Conservation (phyloP, 2,888 invertebrate species). For the Onthophagus sagittarius region DNA sequence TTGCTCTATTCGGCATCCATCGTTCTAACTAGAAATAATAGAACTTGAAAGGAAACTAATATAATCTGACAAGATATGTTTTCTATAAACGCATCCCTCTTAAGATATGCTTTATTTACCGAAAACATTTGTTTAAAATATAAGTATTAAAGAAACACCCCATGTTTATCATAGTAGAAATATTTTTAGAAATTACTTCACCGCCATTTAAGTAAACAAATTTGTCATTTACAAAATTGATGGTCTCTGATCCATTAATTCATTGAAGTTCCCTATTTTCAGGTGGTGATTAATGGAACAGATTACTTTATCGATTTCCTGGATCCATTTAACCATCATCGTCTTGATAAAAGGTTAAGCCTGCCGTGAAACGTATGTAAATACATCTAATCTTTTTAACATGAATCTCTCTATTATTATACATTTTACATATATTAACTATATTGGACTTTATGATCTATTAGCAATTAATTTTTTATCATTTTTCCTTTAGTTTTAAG, state of each 20-base stretch:
- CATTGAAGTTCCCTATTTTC: too few relatives aligned
- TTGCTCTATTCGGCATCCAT: neutral
- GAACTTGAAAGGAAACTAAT: neutral
- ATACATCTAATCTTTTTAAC: neutral
- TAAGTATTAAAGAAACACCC: too few relatives aligned
- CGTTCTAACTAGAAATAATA: neutral
- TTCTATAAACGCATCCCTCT: too few relatives aligned
- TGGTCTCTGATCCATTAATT: neutral
- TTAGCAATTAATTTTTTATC: too few relatives aligned
- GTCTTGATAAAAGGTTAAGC: neutral
- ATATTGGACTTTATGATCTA: too few relatives aligned
- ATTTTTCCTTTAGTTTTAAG: neutral
- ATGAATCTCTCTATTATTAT: neutral
- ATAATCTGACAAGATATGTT: too few relatives aligned
- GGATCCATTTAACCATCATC: conserved; percentile 14
- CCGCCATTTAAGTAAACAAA: neutral
- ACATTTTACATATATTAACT: too few relatives aligned
- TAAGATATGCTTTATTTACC: too few relatives aligned
- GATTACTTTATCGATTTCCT: conserved; percentile 19
- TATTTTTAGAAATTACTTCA: too few relatives aligned
- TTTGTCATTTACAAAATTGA: neutral
- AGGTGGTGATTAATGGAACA: neutral
- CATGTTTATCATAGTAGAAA: too few relatives aligned
- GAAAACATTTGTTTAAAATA: too few relatives aligned
- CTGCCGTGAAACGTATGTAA: neutral